Evolutionary conservation across 1,140 invertebrate genomes (phyloP), one percentile per base, ranked within the genome.

Genomic region (Mactra quadrangularis): DNA sequence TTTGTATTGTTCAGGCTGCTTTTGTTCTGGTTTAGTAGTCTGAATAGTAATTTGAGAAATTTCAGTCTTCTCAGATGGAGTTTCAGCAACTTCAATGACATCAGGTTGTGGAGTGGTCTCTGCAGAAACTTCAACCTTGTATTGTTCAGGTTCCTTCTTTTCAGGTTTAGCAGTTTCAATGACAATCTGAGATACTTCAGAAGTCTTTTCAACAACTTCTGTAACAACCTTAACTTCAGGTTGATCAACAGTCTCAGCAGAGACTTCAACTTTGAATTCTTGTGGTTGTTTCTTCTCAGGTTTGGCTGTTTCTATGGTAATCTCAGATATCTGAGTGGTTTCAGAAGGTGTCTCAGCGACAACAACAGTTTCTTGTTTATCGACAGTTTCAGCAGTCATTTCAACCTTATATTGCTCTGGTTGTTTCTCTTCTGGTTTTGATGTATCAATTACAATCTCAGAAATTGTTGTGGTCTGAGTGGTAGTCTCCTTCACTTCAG

Each of bases 301-400:
- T 35, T 75, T 41, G 7, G 60, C 27, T 15, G n/a, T 50, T 11
- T 50, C 64, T 9, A 50, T 38, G 17, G 38, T 25, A 47, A 62
- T 62, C 2, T 62, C 59, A 35, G 33, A 11, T n/a, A 2, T 38
- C 25, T 35, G 27, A 33, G 60, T 41, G 33, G 31, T 59, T 57
- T 72, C 68, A 35, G 52, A n/a, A 1, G 41, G 29, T 41, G 29
- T 71, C 57, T 83, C 68, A 52, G 52, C 38, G 35, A 64, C 13
- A 70, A 82, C 72, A 50, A 55, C 64, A 17, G 72, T 60, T 50
- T 59, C 87, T 94, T 19, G 93, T 92, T 70, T 19, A n/a, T 71
- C 84, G 29, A 31, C 25, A 27, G 41, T 45, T 55, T 74, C 74
- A 38, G 50, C 53, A 25, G 45, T 9, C 15, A 52, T 59, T 50